Conservation (phyloP, 2,797 vertebrate genomes). For the Spea hammondii region DNA sequence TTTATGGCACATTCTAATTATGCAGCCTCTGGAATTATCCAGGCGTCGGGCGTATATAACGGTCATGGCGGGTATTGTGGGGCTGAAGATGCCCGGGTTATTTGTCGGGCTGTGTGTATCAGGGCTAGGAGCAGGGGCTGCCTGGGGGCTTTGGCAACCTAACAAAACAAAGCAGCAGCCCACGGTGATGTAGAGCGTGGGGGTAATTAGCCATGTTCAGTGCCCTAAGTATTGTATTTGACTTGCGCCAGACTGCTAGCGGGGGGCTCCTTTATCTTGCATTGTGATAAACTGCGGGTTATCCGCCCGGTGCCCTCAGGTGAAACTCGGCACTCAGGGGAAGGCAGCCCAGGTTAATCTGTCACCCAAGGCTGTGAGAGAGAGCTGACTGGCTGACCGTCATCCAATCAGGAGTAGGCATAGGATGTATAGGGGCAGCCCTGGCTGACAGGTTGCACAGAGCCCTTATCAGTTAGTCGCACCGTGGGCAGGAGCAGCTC, state of each 20-base stretch:
- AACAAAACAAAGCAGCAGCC: not conserved
- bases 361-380: constrained; percentile 56
- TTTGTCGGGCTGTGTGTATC: too few relatives aligned
- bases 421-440: constrained; percentile 1
- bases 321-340: constrained; percentile 37
- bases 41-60: too few relatives aligned
- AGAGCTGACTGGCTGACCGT: constrained; percentile 59
- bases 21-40: too few relatives aligned
- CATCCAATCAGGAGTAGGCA: constrained; percentile 35
- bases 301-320: constrained; percentile 37
- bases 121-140: too few relatives aligned
- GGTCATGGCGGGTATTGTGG: not conserved
- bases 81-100: not conserved
- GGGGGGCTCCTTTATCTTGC: constrained; percentile 26
- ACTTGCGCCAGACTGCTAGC: constrained; percentile 5
- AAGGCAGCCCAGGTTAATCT: constrained; percentile 57
- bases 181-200: not conserved
- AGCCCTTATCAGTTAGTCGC: not conserved
- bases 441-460: constrained; percentile 12
- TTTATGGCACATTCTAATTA: too few relatives aligned
- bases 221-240: not conserved
- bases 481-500: constrained; percentile 1
- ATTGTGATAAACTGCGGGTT: constrained; percentile 29
- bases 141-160: not conserved
- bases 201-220: not conserved